Conservation (phyloP, 2,888 invertebrate species). For the Heteropelma amictum region DNA sequence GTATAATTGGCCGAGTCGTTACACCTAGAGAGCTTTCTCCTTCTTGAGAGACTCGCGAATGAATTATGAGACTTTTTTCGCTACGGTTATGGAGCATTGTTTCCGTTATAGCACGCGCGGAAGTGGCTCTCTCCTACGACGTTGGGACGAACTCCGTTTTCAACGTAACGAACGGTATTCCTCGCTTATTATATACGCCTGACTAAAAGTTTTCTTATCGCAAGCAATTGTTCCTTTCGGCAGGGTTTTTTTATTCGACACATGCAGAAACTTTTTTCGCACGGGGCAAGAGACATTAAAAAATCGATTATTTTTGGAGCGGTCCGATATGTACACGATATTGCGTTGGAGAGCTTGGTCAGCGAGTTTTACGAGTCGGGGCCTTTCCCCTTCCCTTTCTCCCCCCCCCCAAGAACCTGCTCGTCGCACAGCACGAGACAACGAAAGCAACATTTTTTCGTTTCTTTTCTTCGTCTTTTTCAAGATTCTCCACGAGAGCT, state of each 20-base stretch:
- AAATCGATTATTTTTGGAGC: not conserved
- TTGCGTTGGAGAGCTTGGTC: conserved; percentile 20
- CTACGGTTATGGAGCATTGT: conserved; percentile 19
- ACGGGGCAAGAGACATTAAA: no score
- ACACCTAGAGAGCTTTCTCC: conserved; percentile 44
- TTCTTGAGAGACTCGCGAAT: conserved; percentile 11
- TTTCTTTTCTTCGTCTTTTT: conserved; percentile 10
- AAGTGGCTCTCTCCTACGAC: conserved; percentile 9
- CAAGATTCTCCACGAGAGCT: conserved; percentile 31
- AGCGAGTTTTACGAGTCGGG: conserved; percentile 30
- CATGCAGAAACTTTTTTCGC: no score
- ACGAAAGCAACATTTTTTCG: not conserved
- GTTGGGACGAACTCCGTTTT: conserved; percentile 8
- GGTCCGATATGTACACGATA: not conserved
- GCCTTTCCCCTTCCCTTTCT: not conserved
- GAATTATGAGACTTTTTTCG: conserved; percentile 19
- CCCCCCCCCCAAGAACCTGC: conserved; percentile 37
- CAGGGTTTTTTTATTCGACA: no score
- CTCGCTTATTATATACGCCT: conserved; percentile 5
- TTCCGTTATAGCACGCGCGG: conserved; percentile 10
- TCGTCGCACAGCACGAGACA: not conserved
- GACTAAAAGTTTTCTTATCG: not conserved
- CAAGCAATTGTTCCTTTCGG: no score
- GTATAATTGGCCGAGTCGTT: conserved; percentile 35
- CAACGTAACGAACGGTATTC: conserved; percentile 43